phyloP scores from a whole-genome alignment of 2,888 invertebrate genomes.

The Hypsopygia costalis region DNA sequence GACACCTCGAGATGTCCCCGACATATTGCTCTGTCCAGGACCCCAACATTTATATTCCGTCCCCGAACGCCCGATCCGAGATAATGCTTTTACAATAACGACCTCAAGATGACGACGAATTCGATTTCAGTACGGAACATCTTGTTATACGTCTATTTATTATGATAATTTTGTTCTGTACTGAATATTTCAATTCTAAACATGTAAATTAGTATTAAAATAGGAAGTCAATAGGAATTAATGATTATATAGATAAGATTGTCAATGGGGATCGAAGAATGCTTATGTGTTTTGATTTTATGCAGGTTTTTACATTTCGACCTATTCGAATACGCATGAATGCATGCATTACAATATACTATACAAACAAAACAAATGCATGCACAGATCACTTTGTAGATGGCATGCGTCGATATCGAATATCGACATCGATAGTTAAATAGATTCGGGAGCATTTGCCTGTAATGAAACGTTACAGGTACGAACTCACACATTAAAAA shows the following conservation, averaged over 20 bases:
- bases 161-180: not conserved
- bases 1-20: constrained; percentile 39
- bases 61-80: constrained; percentile 53
- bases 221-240: not conserved
- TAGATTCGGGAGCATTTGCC: no score
- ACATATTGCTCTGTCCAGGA: constrained; percentile 62
- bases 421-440: no score
- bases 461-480: no score
- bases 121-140: constrained; percentile 53
- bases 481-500: no score
- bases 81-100: constrained; percentile 75
- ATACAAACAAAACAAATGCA: not conserved
- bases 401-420: no score
- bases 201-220: not conserved
- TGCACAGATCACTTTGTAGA: no score
- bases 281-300: no score
- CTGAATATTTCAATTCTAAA: not conserved
- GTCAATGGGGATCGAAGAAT: no score
- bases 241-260: not conserved
- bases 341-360: no score
- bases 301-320: no score
- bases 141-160: constrained; percentile 36
- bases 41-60: constrained; percentile 66
- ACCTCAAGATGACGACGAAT: constrained; percentile 59
- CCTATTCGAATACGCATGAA: no score